Conservation (phyloP, 2,797 vertebrate genomes). For the Pangasius djambal region DNA sequence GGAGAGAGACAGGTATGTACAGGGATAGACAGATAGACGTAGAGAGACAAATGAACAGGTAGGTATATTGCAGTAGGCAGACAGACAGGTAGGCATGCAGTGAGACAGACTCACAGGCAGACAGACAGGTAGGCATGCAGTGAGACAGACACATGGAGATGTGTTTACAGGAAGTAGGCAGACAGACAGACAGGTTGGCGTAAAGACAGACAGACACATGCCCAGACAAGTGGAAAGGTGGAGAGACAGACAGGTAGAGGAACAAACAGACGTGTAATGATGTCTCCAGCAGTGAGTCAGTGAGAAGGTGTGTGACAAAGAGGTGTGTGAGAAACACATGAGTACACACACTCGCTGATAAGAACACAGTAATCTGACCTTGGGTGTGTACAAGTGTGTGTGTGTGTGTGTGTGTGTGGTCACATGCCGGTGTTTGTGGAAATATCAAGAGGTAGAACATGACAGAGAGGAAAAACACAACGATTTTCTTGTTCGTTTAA, state of each 20-base stretch:
- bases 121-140: background rate
- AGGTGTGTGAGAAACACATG: conserved; percentile 4
- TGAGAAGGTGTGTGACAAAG: conserved; percentile 36
- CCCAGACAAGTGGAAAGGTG: background rate
- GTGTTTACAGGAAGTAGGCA: background rate
- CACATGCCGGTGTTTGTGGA: background rate
- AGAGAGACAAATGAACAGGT: background rate
- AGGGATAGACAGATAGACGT: background rate
- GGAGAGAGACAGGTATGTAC: background rate
- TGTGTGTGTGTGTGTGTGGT: background rate
- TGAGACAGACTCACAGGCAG: background rate
- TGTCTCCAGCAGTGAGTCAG: conserved; percentile 52
- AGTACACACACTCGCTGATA: background rate
- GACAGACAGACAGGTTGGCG: background rate
- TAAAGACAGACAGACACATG: background rate
- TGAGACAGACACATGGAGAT: too few relatives aligned
- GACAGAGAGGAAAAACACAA: background rate
- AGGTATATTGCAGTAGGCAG: background rate
- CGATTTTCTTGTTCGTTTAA: conserved; percentile 31
- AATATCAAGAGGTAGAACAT: background rate
- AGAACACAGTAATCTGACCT: conserved; percentile 23
- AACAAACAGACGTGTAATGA: background rate
- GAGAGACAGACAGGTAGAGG: background rate
- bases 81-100: background rate
- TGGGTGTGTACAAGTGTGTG: background rate